phyloP scores from a whole-genome alignment of 2,888 invertebrate species.

The Lasioglossum zephyrum region DNA sequence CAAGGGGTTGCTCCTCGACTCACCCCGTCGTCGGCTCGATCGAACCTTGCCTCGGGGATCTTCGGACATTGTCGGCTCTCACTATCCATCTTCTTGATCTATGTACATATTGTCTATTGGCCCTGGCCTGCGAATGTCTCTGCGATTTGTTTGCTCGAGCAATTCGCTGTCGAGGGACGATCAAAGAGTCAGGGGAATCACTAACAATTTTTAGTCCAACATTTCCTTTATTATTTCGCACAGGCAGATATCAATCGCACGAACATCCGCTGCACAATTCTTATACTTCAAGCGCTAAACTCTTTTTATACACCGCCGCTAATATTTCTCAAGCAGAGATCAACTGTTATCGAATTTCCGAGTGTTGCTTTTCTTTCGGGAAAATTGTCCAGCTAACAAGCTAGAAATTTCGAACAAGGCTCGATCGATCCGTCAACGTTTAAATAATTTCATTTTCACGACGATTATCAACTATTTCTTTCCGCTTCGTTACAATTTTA shows the following conservation, averaged over 20 bases:
- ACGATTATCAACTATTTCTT: constrained; percentile 24
- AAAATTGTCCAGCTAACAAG: neutral
- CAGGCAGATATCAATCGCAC: neutral
- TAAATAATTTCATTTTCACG: constrained; percentile 35
- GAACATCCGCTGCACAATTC: neutral
- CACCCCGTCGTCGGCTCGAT: constrained; percentile 63
- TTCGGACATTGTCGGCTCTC: neutral
- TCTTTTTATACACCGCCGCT: neutral
- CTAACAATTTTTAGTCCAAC: neutral
- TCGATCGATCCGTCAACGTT: constrained; percentile 40
- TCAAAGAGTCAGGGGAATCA: neutral
- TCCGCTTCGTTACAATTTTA: constrained; percentile 37
- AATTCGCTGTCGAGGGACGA: neutral
- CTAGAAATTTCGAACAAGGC: constrained; percentile 31
- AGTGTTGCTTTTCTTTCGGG: neutral
- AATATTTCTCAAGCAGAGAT: constrained; percentile 2
- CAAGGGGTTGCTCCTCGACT: constrained; percentile 40
- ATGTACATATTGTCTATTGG: neutral
- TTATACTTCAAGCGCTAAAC: neutral
- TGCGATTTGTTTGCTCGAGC: neutral
- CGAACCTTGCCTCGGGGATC: constrained; percentile 39
- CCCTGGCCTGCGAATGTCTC: neutral
- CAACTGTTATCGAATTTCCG: constrained; percentile 11
- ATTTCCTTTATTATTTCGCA: neutral
- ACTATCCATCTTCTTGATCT: neutral